Evolutionary conservation across 2,888 invertebrate species (phyloP).

Genomic region (Myopa testacea): DNA sequence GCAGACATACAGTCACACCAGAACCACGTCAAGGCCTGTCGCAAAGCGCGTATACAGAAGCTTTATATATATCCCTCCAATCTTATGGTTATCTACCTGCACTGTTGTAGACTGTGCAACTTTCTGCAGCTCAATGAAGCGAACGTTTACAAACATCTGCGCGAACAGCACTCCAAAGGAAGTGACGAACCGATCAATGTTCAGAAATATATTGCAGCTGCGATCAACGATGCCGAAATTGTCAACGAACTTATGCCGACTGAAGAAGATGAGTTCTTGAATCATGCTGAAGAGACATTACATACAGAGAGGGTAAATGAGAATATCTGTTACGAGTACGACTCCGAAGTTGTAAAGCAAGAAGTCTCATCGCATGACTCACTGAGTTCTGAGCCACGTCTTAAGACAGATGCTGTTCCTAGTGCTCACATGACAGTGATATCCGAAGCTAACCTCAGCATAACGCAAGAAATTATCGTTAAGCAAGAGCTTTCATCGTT

Average conservation of each 20-base stretch:
- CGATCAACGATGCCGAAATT: conserved; percentile 47
- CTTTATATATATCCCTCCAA: conserved; percentile 52
- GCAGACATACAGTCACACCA: conserved; percentile 52
- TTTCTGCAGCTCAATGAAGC: conserved; percentile 57
- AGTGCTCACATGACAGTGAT: conserved; percentile 3
- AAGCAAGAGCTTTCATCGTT: not conserved
- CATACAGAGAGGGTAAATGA: not conserved
- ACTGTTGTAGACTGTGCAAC: conserved; percentile 53
- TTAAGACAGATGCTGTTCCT: no score
- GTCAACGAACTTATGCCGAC: conserved; percentile 21
- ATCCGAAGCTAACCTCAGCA: not conserved
- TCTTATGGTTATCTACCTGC: conserved; percentile 51
- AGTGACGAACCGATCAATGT: conserved; percentile 45
- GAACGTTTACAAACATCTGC: conserved; percentile 54
- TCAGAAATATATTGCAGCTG: conserved; percentile 50
- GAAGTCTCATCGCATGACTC: no score
- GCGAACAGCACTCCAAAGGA: conserved; percentile 50
- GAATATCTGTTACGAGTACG: no score
- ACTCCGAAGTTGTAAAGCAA: not conserved
- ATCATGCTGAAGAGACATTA: not conserved
- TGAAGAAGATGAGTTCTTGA: not conserved
- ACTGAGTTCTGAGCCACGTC: no score
- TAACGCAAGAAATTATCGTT: not conserved
- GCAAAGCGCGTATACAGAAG: conserved; percentile 46
- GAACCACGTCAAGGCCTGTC: conserved; percentile 48